phyloP scores from a whole-genome alignment of 2,888 invertebrate genomes.

The Pterobdella sp. region DNA sequence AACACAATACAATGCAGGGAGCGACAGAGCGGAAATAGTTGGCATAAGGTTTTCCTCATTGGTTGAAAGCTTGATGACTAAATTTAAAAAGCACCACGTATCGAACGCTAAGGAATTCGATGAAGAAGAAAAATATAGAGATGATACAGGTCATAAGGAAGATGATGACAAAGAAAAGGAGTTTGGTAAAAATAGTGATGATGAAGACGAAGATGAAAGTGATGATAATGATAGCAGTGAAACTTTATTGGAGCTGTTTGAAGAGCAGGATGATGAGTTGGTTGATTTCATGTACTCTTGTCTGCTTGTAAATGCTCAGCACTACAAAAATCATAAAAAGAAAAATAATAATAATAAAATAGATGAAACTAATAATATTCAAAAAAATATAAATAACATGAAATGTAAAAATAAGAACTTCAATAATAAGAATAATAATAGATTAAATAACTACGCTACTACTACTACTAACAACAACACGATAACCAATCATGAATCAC shows the following conservation, averaged over 20 bases:
- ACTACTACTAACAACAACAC: background rate
- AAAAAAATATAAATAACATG: background rate
- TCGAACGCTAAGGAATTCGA: background rate
- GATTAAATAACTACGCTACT: background rate
- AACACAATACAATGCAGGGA: background rate
- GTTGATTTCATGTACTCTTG: background rate
- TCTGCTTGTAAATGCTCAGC: background rate
- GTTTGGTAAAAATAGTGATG: background rate
- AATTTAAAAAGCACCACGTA: background rate
- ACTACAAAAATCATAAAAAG: background rate
- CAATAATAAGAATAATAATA: slow-evolving; percentile 5
- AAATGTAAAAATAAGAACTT: background rate
- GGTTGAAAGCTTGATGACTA: background rate
- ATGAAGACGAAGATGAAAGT: background rate
- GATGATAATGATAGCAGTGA: background rate
- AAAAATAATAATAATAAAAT: background rate
- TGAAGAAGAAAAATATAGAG: background rate
- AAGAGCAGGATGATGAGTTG: background rate
- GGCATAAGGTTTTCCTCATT: background rate
- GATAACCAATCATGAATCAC: background rate
- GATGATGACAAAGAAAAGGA: slow-evolving; percentile 6
- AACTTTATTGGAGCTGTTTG: background rate
- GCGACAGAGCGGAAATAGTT: background rate
- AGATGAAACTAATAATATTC: background rate
- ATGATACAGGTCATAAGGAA: slow-evolving; percentile 14